phyloP scores from a whole-genome alignment of 2,113 vertebrate species.

The Donacobius atricapilla region DNA sequence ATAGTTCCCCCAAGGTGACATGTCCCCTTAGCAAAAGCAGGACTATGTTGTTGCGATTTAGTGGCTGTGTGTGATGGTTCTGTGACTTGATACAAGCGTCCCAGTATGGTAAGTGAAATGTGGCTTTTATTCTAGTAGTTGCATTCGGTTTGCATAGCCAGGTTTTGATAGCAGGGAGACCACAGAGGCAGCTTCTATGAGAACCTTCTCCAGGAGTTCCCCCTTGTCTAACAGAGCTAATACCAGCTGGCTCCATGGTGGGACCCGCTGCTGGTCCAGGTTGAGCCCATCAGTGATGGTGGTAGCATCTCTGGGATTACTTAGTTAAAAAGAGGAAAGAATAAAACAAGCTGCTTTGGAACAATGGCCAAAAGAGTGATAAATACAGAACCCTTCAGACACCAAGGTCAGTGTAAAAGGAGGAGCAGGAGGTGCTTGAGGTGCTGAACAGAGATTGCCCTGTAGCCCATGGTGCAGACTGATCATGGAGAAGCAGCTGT shows the following conservation, averaged over 20 bases:
- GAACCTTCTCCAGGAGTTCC: not conserved
- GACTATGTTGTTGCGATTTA: not conserved
- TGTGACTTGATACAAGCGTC: not conserved
- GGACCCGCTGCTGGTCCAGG: fast-evolving
- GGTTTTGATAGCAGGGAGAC: not conserved
- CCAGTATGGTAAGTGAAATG: not conserved
- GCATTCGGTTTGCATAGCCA: not conserved
- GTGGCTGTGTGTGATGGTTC: not conserved
- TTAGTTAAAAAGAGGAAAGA: not conserved
- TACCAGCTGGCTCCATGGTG: not conserved
- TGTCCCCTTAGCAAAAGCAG: not conserved
- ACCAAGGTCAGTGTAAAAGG: not conserved
- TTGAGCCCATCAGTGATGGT: no score
- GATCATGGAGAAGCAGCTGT: not conserved
- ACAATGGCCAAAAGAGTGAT: not conserved
- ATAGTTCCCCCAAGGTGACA: not conserved
- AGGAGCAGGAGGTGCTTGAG: not conserved
- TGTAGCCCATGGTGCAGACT: not conserved
- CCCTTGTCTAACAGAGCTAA: not conserved
- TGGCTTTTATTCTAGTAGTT: not conserved
- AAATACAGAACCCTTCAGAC: not conserved
- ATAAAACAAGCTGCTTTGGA: not conserved
- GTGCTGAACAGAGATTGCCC: not conserved
- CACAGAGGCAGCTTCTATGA: not conserved
- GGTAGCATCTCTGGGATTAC: not conserved